Conservation (phyloP, 2,113 vertebrate genomes). For the Pelvicachromis taeniatus region DNA sequence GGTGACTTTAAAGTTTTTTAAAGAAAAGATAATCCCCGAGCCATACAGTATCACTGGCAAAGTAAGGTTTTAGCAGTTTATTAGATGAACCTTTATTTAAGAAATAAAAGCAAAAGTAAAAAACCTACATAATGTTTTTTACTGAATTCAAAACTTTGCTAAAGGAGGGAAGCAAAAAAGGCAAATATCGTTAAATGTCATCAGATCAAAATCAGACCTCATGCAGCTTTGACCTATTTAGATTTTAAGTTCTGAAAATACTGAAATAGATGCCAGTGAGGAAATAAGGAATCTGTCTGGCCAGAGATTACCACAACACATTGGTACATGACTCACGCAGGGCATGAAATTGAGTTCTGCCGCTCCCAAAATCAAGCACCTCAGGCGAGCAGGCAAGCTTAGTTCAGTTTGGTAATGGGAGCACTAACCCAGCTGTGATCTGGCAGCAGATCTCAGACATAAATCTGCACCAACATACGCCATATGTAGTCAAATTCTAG, state of each 20-base stretch:
- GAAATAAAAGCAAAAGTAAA: neutral
- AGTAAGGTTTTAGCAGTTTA: too few relatives aligned
- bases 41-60: neutral
- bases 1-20: neutral
- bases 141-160: neutral
- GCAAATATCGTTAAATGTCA: neutral
- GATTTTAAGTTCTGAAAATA: neutral
- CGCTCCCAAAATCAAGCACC: conserved; percentile 35
- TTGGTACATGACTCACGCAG: conserved; percentile 35
- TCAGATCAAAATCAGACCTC: neutral
- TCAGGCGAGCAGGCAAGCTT: conserved; percentile 7
- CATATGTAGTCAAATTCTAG: neutral
- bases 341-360: conserved; percentile 37
- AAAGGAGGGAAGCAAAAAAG: neutral
- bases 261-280: neutral
- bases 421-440: conserved; percentile 21
- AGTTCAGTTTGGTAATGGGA: conserved; percentile 21
- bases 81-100: neutral
- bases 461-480: neutral
- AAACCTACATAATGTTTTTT: neutral
- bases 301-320: conserved; percentile 17
- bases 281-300: neutral
- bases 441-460: conserved; percentile 18
- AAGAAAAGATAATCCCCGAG: neutral
- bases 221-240: conserved; percentile 2